Evolutionary conservation across 2,113 vertebrate species (phyloP).

Genomic region (Phrynosoma blainvillii): DNA sequence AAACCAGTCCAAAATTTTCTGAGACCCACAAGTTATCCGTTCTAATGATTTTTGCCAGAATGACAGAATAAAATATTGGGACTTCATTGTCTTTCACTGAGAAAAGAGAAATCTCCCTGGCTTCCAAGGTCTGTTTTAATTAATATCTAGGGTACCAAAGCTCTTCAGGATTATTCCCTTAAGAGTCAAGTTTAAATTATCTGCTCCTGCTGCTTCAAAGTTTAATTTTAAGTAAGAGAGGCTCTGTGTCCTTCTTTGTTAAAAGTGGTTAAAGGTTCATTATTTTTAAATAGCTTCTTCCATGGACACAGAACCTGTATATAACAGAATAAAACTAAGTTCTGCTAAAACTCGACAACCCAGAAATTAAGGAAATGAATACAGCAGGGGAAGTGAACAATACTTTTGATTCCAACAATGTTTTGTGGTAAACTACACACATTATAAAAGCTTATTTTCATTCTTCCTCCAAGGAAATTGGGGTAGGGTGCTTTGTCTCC

Average conservation of each 20-base stretch:
- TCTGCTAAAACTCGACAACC: not conserved
- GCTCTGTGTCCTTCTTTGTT: not conserved
- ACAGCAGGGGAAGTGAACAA: not conserved
- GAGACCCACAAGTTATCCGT: not conserved
- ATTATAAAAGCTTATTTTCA: not conserved
- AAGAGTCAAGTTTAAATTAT: constrained; percentile 21
- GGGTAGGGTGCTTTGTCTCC: not conserved
- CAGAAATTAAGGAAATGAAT: not conserved
- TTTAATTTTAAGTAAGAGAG: constrained; percentile 13
- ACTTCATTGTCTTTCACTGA: constrained; percentile 18
- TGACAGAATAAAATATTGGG: constrained; percentile 17
- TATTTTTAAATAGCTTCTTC: not conserved
- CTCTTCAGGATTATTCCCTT: constrained; percentile 18
- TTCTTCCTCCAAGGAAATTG: too few species aligned
- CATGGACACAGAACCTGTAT: not conserved
- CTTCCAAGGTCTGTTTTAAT: constrained; percentile 28
- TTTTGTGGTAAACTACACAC: not conserved
- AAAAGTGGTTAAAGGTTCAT: not conserved
- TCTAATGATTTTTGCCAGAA: not conserved
- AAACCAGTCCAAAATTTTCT: not conserved
- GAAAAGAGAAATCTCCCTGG: constrained; percentile 21
- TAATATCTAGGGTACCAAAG: constrained; percentile 31
- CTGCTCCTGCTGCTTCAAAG: constrained; percentile 22
- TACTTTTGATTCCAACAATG: not conserved
- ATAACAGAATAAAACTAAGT: not conserved